Percentiles rank a stretch among this genome's conserved stretches.
phyloP scores from a whole-genome alignment of 2,888 invertebrate genomes.

The Troides oblongomaculatus region DNA sequence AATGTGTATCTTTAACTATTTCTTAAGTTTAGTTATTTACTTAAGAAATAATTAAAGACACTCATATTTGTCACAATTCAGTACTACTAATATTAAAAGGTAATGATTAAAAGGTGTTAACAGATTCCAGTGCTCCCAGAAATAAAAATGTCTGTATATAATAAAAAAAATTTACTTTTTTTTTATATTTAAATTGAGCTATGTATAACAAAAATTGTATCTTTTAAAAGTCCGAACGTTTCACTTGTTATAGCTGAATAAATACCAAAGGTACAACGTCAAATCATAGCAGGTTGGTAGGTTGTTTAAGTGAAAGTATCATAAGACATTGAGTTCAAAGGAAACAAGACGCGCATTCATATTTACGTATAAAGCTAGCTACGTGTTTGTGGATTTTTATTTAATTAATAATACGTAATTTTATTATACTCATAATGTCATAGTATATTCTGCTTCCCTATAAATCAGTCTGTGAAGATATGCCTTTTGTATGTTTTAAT shows the following conservation, averaged over 20 bases:
- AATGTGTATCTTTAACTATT: no score
- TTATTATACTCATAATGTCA: neutral
- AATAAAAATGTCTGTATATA: no score
- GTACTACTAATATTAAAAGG: no score
- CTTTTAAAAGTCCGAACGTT: conserved; percentile 8
- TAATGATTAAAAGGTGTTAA: no score
- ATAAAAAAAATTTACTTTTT: no score
- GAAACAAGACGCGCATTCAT: conserved; percentile 15
- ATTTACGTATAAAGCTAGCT: conserved; percentile 16
- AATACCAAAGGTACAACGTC: conserved; percentile 20
- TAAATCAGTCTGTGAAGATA: neutral
- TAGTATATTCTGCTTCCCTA: neutral
- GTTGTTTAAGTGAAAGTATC: conserved; percentile 27
- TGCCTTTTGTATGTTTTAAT: no score
- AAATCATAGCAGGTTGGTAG: conserved; percentile 25
- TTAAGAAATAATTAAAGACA: no score
- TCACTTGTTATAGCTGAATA: conserved; percentile 3
- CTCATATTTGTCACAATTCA: no score
- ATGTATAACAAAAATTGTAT: no score
- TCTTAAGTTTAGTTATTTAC: no score
- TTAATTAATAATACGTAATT: conserved; percentile 9
- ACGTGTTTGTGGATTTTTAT: conserved; percentile 5
- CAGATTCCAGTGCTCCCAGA: no score
- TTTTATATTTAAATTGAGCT: no score
- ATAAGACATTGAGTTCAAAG: conserved; percentile 27